phyloP scores from a whole-genome alignment of 2,113 vertebrate genomes.

The Phalacrocorax brasilianus region DNA sequence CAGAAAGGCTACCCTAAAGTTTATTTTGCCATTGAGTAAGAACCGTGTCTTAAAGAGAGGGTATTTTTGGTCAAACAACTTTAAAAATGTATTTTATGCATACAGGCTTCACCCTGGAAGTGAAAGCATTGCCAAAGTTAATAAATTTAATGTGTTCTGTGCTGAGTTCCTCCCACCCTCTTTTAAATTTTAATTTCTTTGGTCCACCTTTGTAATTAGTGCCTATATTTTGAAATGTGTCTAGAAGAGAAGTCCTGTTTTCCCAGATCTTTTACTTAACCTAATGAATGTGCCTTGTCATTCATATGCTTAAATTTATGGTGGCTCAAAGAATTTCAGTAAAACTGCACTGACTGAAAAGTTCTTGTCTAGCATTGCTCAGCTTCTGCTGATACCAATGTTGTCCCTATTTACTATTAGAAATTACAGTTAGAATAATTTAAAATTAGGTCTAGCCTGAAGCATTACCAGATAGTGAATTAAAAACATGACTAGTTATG shows the following conservation, averaged over 20 bases:
- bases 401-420: background rate
- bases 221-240: background rate
- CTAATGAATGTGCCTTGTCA: background rate
- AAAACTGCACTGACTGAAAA: background rate
- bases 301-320: background rate
- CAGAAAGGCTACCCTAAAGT: background rate
- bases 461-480: background rate
- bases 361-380: background rate
- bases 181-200: background rate
- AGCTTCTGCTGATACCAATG: background rate
- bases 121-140: background rate
- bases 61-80: fast-evolving
- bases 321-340: background rate
- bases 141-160: background rate
- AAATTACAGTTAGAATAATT: background rate
- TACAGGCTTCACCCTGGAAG: background rate
- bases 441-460: background rate
- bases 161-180: background rate
- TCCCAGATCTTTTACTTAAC: background rate
- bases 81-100: background rate
- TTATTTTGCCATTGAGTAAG: background rate
- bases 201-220: background rate
- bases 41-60: background rate
- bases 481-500: background rate
- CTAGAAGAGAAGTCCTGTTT: background rate